Conservation (phyloP, 2,888 invertebrate species). For the Pseudanteris insignis region DNA sequence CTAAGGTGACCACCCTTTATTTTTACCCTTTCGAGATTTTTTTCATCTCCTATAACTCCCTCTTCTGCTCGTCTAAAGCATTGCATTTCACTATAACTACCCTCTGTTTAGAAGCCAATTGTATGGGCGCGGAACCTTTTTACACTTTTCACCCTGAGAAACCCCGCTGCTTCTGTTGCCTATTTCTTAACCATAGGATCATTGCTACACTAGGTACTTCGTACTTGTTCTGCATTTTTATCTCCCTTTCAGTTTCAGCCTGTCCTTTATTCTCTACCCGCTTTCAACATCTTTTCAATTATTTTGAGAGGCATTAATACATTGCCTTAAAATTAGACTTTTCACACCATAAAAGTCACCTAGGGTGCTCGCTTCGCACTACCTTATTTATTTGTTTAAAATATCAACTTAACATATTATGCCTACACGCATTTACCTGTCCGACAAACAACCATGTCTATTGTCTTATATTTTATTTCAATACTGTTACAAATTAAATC, state of each 20-base stretch:
- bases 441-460: background rate
- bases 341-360: constrained; percentile 34
- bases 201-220: constrained; percentile 48
- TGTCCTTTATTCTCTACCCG: constrained; percentile 37
- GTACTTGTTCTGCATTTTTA: constrained; percentile 44
- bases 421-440: too few species aligned
- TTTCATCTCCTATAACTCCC: constrained; percentile 38
- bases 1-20: constrained; percentile 56
- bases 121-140: constrained; percentile 54
- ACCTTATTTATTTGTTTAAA: constrained; percentile 7
- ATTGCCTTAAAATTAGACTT: constrained; percentile 35
- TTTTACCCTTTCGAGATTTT: constrained; percentile 46
- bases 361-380: constrained; percentile 9
- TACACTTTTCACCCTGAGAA: constrained; percentile 54
- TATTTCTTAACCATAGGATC: constrained; percentile 49
- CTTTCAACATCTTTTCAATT: constrained; percentile 31
- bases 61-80: constrained; percentile 45
- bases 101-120: constrained; percentile 61
- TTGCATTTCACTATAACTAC: constrained; percentile 58
- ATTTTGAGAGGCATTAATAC: constrained; percentile 38
- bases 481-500: too few species aligned
- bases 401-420: too few species aligned
- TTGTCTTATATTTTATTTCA: background rate
- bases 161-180: constrained; percentile 59
- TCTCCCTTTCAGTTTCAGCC: constrained; percentile 41